Evolutionary conservation across 2,797 vertebrate species (phyloP).

Genomic region (Centropyge bicolor): DNA sequence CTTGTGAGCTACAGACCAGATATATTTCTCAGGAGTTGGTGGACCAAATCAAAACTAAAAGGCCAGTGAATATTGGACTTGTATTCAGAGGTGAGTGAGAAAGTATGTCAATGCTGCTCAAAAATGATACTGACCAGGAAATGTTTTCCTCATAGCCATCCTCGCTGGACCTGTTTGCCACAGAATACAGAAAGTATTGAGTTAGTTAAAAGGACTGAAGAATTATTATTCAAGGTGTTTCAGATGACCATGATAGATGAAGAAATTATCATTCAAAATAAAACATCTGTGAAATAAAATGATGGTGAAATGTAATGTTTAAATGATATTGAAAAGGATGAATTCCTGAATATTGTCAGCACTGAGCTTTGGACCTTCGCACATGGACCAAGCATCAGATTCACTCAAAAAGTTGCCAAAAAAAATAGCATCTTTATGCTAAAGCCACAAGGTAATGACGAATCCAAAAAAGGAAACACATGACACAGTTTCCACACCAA

Average conservation of each 20-base stretch:
- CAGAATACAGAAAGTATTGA: neutral
- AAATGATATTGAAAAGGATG: neutral
- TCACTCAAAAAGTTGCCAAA: too few species aligned
- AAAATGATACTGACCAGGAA: neutral
- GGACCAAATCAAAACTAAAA: neutral
- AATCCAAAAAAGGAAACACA: too few species aligned
- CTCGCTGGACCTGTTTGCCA: neutral
- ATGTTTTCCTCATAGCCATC: neutral
- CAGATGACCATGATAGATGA: neutral
- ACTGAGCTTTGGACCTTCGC: too few species aligned
- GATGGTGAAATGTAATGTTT: neutral
- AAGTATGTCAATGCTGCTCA: neutral
- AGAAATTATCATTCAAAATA: too few species aligned
- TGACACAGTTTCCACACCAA: too few species aligned
- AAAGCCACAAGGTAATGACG: too few species aligned
- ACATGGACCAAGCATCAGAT: too few species aligned
- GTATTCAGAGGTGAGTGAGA: neutral
- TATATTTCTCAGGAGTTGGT: neutral
- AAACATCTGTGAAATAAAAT: neutral
- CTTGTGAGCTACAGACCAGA: neutral
- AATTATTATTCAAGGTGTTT: neutral
- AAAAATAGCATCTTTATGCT: too few species aligned
- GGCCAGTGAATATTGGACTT: neutral
- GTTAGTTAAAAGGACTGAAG: neutral
- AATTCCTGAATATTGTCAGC: neutral